Evolutionary conservation across 1,140 invertebrate species (phyloP).

Genomic region (Zaprionus capensis): DNA sequence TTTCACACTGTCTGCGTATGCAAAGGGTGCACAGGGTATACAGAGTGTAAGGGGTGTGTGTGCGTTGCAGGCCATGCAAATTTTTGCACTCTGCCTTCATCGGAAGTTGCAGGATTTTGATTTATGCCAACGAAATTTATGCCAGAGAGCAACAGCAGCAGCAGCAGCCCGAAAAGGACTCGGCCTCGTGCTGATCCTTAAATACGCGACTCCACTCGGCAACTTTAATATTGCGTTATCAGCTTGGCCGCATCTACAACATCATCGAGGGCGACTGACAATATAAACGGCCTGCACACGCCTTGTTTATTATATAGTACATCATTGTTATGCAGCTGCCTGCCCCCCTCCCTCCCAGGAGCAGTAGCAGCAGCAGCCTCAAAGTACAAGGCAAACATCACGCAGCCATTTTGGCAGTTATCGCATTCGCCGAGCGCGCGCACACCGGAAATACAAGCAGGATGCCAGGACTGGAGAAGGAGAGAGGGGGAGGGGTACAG

Average conservation of each 20-base stretch:
- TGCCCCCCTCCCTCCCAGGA: neutral
- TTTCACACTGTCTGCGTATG: slow-evolving; percentile 17
- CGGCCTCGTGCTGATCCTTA: slow-evolving; percentile 8
- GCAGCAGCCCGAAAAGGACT: slow-evolving; percentile 8
- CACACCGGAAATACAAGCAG: slow-evolving; percentile 79
- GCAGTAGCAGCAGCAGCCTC: slow-evolving; percentile 5
- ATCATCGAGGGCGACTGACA: slow-evolving; percentile 69
- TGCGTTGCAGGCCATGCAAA: slow-evolving; percentile 65
- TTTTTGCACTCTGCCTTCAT: slow-evolving; percentile 77
- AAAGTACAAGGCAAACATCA: slow-evolving; percentile 49
- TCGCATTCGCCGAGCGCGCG: slow-evolving; percentile 70
- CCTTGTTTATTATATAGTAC: slow-evolving; percentile 78
- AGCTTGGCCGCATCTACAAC: slow-evolving; percentile 48
- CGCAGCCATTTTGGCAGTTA: slow-evolving; percentile 75
- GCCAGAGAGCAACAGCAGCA: slow-evolving; percentile 48
- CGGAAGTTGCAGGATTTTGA: slow-evolving; percentile 80
- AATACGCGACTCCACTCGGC: slow-evolving; percentile 12
- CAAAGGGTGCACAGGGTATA: neutral
- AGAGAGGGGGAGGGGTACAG: slow-evolving; percentile 20
- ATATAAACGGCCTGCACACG: slow-evolving; percentile 83
- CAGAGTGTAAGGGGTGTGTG: neutral
- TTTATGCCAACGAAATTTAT: slow-evolving; percentile 83
- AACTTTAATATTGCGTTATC: slow-evolving; percentile 60
- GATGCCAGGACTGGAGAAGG: slow-evolving; percentile 50
- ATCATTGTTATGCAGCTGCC: slow-evolving; percentile 52